A percentile compares a stretch with the other conserved stretches of the same genome.
phyloP scores from a whole-genome alignment of 2,113 vertebrate genomes.

The Talpa occidentalis region DNA sequence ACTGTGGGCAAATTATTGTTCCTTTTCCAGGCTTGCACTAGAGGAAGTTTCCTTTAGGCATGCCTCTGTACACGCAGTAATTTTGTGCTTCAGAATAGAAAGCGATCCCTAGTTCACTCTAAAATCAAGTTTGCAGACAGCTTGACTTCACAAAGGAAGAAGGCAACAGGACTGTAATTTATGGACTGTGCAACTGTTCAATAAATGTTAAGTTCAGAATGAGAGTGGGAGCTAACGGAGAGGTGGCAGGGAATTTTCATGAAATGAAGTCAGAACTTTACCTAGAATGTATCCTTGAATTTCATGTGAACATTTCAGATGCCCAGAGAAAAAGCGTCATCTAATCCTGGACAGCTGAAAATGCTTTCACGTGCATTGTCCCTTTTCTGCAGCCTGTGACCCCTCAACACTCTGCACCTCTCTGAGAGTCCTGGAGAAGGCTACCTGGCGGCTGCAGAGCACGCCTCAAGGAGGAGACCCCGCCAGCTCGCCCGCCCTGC shows the following conservation, averaged over 20 bases:
- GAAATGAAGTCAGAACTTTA: not conserved
- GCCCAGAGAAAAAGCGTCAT: not conserved
- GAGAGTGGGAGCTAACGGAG: not conserved
- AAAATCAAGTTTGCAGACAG: not conserved
- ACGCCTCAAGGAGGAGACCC: not conserved
- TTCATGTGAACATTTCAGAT: not conserved
- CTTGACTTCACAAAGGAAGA: not conserved
- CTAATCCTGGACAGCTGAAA: not conserved
- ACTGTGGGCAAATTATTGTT: not conserved
- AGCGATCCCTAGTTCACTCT: not conserved
- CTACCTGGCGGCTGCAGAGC: not conserved
- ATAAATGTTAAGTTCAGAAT: not conserved
- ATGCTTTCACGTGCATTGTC: not conserved
- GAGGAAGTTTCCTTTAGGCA: not conserved
- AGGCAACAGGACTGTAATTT: not conserved
- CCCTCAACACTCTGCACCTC: not conserved
- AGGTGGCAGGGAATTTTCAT: not conserved
- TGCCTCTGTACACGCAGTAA: not conserved
- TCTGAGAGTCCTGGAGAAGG: not conserved
- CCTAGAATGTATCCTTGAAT: not conserved
- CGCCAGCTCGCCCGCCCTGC: fast-evolving
- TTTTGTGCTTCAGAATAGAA: not conserved
- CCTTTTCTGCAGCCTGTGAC: not conserved
- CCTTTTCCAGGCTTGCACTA: not conserved
- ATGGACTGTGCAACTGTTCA: not conserved